Base-by-base conservation (phyloP, 2,113 vertebrate species). In the Chaetodon auriga region DNA sequence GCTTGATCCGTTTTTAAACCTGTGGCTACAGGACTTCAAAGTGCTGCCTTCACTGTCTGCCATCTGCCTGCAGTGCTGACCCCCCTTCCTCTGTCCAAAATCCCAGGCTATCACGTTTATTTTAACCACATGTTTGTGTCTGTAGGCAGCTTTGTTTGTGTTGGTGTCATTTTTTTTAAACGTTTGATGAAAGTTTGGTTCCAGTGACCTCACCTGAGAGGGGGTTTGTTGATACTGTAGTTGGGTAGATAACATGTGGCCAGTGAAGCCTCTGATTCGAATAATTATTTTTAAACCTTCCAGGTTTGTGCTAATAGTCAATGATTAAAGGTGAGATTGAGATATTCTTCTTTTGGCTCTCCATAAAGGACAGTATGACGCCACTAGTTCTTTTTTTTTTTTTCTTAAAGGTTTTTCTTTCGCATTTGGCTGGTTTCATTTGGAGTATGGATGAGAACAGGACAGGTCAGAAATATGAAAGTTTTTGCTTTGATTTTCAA, bases 1-100 rank as follows among this genome's bases (percentile, higher is more conserved):
- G 81, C 58, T 66, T 89, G 81, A 91, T 91, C 90, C 81, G 68
- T 53, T 80, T 87, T 90, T 71, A 90, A 93, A 92, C 81, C 89
- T 89, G 91, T 79, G 81, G 82, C 75, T 88, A 4, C 63, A 64
- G 73, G 84, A 85, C 89, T 91, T 90, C 46, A 88, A 73, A 88
- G 88, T 82, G 48, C 43, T 76, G 69, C 66, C 70, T 48, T 81
- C 84, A 25, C 4, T 2, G 82, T 85, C 78, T 76, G 62, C 91
- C 93, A 92, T 93, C 93, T 95, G 93, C 88, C 80, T 69, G n/a
- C 62, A 75, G 45, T 68, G 49, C 46, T 46, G 71, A 60, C 58
- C 64, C 54, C 49, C 18, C 45, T 35, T 7, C 6, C 25, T 35
- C 30, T 13, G 14, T 3, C 54, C 7, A 10, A 63, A 62, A 87